Percentiles rank a stretch among this genome's conserved stretches.
phyloP scores from a whole-genome alignment of 1,140 invertebrate genomes.

The Sinonovacula constricta region DNA sequence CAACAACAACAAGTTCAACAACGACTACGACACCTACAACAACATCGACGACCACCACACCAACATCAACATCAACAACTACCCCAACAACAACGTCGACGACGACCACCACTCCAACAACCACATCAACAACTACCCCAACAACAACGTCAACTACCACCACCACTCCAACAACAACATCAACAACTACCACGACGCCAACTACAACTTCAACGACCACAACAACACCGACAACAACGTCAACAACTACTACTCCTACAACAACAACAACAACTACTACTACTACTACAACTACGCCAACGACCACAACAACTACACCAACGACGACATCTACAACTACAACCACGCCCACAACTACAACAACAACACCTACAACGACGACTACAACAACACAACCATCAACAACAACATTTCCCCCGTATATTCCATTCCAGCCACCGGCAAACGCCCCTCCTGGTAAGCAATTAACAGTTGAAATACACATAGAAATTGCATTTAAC shows the following conservation, averaged over 20 bases:
- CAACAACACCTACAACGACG: neutral
- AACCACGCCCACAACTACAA: constrained; percentile 6
- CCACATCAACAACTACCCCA: constrained; percentile 9
- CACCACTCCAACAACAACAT: constrained; percentile 6
- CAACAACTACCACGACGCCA: no score
- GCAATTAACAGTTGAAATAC: neutral
- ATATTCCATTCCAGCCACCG: constrained; percentile 19
- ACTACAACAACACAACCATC: neutral
- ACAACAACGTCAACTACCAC: constrained; percentile 6
- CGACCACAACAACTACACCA: neutral
- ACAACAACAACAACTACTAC: constrained; percentile 22
- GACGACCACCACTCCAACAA: neutral
- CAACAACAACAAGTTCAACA: neutral
- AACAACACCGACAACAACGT: constrained; percentile 1
- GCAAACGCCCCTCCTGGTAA: constrained; percentile 23
- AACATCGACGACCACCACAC: neutral
- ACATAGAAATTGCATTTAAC: neutral
- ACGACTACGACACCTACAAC: constrained; percentile 17
- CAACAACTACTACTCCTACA: constrained; percentile 15
- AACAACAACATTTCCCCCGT: constrained; percentile 15
- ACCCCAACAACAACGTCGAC: constrained; percentile 10
- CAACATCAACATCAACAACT: constrained; percentile 15
- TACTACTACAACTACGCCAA: constrained; percentile 8
- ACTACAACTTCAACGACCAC: neutral
- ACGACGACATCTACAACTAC: neutral